These are phyloP conservation scores for Xestia xanthographa DNA, from an alignment of 2,888 invertebrate species.

Conservation along the genomic window DNA sequence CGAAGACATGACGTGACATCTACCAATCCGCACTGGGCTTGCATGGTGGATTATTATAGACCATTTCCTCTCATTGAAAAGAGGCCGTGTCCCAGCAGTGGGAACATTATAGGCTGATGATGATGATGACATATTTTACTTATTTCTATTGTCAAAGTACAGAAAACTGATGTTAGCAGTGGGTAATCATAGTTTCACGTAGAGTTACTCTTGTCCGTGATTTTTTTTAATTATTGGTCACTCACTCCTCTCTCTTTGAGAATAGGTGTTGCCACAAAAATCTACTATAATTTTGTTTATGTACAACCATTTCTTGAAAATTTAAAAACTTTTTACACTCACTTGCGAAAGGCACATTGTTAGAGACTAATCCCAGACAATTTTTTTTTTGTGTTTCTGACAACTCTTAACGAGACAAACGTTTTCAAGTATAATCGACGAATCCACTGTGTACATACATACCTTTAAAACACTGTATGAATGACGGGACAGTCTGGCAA, in stretches of 20 bases:
- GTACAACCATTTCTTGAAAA: not conserved
- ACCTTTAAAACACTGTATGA: not conserved
- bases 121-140: too few species aligned
- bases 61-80: too few species aligned
- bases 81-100: too few species aligned
- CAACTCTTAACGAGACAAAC: not conserved
- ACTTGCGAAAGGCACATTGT: too few species aligned
- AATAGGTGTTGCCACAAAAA: constrained; percentile 12
- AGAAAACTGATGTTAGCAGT: not conserved
- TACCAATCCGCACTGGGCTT: too few species aligned
- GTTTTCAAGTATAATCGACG: not conserved
- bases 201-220: not conserved
- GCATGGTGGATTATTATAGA: too few species aligned
- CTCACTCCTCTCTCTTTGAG: not conserved
- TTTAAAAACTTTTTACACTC: not conserved
- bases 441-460: not conserved
- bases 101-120: too few species aligned
- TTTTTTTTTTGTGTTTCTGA: not conserved
- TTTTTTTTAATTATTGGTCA: constrained; percentile 2
- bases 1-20: too few species aligned
- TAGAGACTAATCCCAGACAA: too few species aligned
- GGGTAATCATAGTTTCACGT: not conserved
- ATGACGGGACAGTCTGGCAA: not conserved
- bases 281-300: not conserved
- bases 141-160: not conserved